Percentiles rank a stretch among this genome's conserved stretches.
Evolutionary conservation across 2,888 invertebrate species (phyloP).

Genomic region (Eristalis arbustorum): DNA sequence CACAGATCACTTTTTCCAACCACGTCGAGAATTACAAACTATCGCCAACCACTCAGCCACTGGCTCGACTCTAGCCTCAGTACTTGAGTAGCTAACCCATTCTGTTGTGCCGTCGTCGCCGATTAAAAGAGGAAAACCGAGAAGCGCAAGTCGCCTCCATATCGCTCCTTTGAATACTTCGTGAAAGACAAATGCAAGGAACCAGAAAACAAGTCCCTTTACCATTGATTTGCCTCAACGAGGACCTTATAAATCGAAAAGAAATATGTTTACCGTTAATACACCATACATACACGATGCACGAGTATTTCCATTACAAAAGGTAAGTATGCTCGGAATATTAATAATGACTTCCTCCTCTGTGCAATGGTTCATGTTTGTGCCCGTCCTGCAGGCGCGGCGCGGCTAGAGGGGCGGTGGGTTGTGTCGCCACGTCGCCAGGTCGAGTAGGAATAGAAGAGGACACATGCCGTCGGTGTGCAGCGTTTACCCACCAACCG

Average conservation of each 20-base stretch:
- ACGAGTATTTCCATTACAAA: slow-evolving; percentile 59
- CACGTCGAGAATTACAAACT: background rate
- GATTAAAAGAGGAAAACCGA: background rate
- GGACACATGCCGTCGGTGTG: slow-evolving; percentile 32
- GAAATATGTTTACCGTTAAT: slow-evolving; percentile 57
- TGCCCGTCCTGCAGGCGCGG: background rate
- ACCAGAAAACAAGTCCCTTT: slow-evolving; percentile 23
- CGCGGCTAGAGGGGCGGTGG: slow-evolving; percentile 4
- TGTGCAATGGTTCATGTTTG: slow-evolving; percentile 25
- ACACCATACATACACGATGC: slow-evolving; percentile 5
- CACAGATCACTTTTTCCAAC: background rate
- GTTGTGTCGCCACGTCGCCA: slow-evolving; percentile 6
- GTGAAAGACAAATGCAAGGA: slow-evolving; percentile 13
- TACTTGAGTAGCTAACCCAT: background rate
- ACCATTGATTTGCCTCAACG: slow-evolving; percentile 41
- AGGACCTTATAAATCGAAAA: slow-evolving; percentile 50
- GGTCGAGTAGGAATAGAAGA: slow-evolving; percentile 45
- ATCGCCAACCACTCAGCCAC: background rate
- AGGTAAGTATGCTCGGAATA: slow-evolving; percentile 64
- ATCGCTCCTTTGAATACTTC: slow-evolving; percentile 17
- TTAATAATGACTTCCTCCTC: slow-evolving; percentile 64
- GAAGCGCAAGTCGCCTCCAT: background rate
- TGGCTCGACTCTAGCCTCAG: background rate
- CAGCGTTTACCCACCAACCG: slow-evolving; percentile 8
- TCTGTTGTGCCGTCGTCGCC: background rate